Percentiles rank a stretch among this genome's conserved stretches.
These are phyloP conservation scores for Dolichopus griseipennis DNA, from an alignment of 2,888 invertebrate genomes.

Conservation along the genomic window DNA sequence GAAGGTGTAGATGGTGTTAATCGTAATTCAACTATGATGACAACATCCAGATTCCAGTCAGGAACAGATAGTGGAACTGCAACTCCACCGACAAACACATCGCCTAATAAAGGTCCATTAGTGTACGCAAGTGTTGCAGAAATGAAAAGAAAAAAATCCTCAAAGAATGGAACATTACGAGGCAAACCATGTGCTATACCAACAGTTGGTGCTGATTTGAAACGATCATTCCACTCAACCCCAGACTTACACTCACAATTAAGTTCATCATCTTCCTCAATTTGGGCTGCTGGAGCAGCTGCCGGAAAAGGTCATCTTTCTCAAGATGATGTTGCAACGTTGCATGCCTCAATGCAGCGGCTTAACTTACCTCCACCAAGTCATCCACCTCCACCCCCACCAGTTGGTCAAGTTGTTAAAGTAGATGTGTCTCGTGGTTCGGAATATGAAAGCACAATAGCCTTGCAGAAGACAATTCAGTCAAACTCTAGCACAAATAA, in stretches of 20 bases:
- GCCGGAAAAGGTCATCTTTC: constrained; percentile 53
- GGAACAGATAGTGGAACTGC: constrained; percentile 48
- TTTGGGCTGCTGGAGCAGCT: constrained; percentile 30
- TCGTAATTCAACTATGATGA: constrained; percentile 54
- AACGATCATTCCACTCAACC: constrained; percentile 82
- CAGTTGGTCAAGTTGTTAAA: constrained; percentile 60
- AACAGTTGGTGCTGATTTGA: constrained; percentile 46
- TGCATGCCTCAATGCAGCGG: constrained; percentile 42
- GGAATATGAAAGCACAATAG: constrained; percentile 45
- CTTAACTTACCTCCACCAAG: constrained; percentile 65
- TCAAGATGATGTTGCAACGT: constrained; percentile 58
- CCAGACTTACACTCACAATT: constrained; percentile 61
- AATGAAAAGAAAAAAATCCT: constrained; percentile 71
- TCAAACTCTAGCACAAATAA: constrained; percentile 32
- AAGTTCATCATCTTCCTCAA: constrained; percentile 39
- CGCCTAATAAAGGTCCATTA: constrained; percentile 56
- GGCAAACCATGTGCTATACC: constrained; percentile 43
- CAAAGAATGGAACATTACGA: constrained; percentile 39
- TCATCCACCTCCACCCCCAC: constrained; percentile 74
- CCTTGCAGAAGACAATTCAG: constrained; percentile 39
- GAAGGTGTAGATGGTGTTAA: constrained; percentile 47
- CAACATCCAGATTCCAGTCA: constrained; percentile 65
- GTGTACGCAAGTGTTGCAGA: constrained; percentile 92
- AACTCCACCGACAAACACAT: constrained; percentile 49
- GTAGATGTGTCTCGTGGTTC: constrained; percentile 51